These are phyloP conservation scores for Galemys pyrenaicus DNA, from an alignment of 2,113 vertebrate species.

Conservation along the genomic window DNA sequence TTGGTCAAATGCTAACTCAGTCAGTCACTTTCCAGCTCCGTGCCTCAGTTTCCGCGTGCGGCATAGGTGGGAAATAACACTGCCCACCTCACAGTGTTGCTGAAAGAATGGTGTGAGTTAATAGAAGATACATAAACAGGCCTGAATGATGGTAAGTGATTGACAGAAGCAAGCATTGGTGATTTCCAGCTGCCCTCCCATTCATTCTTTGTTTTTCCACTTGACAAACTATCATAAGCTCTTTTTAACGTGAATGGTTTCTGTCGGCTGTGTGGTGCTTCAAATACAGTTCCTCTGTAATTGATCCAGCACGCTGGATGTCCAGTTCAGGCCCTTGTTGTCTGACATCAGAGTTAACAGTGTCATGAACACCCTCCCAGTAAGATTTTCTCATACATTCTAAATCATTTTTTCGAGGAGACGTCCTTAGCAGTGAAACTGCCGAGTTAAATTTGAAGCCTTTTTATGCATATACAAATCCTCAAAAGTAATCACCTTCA, in stretches of 20 bases:
- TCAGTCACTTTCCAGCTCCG: not conserved
- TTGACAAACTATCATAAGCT: not conserved
- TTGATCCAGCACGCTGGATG: rapidly evolving
- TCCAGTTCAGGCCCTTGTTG: not conserved
- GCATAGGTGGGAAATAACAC: not conserved
- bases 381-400: not conserved
- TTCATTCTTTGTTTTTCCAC: not conserved
- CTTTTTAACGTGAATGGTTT: not conserved
- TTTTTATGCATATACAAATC: not conserved
- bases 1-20: no score
- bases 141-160: rapidly evolving
- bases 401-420: not conserved
- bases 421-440: not conserved
- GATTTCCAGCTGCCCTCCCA: not conserved
- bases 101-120: not conserved
- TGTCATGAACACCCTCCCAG: not conserved
- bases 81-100: not conserved
- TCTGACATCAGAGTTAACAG: not conserved
- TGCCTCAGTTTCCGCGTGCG: not conserved
- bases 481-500: not conserved
- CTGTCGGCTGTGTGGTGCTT: no score
- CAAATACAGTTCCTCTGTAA: rapidly evolving
- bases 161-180: not conserved
- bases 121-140: not conserved
- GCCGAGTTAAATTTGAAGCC: not conserved